phyloP scores from a whole-genome alignment of 2,113 vertebrate genomes.

The Pao palembangensis region DNA sequence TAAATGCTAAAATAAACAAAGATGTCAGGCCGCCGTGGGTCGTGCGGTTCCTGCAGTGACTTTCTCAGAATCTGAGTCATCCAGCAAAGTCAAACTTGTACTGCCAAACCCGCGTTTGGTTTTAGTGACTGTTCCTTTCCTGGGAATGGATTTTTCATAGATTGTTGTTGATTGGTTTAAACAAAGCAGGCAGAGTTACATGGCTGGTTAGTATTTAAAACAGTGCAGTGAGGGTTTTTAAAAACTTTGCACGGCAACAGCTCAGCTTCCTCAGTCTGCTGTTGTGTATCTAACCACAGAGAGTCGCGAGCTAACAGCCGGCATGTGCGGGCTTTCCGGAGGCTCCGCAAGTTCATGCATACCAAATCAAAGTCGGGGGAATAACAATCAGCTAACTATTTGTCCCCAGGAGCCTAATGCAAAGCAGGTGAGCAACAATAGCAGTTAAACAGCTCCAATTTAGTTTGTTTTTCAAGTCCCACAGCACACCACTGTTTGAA shows the following conservation, averaged over 20 bases:
- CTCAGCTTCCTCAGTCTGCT: constrained; percentile 2
- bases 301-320: constrained; percentile 25
- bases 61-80: too few species aligned
- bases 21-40: too few species aligned
- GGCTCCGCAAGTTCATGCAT: constrained; percentile 27
- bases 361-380: constrained; percentile 39
- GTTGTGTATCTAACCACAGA: constrained; percentile 9
- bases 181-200: too few species aligned
- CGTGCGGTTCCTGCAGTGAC: too few species aligned
- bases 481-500: constrained; percentile 58
- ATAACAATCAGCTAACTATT: constrained; percentile 56
- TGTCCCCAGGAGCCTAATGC: constrained; percentile 59
- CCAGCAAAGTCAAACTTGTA: too few species aligned
- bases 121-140: too few species aligned
- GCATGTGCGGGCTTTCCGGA: constrained; percentile 21
- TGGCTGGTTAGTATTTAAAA: background rate
- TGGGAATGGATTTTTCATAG: too few species aligned
- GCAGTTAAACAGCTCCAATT: constrained; percentile 67
- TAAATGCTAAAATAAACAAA: background rate
- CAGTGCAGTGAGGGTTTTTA: background rate
- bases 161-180: too few species aligned
- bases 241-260: constrained; percentile 2
- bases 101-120: too few species aligned
- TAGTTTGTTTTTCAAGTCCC: constrained; percentile 60
- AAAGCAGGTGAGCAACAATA: constrained; percentile 68